Evolutionary conservation across 2,888 invertebrate genomes (phyloP), one percentile per base, ranked within the genome.

Genomic region (Chesias legatella): DNA sequence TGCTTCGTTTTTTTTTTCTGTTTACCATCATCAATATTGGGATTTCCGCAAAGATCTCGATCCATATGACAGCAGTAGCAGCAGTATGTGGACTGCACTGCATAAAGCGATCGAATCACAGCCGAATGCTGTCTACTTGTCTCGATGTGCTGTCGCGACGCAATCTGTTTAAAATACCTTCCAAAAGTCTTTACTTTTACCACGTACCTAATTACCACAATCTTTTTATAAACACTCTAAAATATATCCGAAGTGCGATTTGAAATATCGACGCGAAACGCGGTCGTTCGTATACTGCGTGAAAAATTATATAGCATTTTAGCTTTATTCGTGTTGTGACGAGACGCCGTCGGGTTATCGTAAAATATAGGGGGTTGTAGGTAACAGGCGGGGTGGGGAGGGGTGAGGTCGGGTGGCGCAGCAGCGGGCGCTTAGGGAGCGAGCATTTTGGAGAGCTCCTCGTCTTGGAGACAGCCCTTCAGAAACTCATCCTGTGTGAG

Each of bases 401-500:
- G 13, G 13, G 5, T 17, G 48, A 52, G 48, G 43, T 27, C 48
- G 48, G 53, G 48, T 35, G 42, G 37, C 36, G 34, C 40, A 30
- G 38, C 29, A 51, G 41, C 46, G 32, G 33, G 33, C 51, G 63
- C 79, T 94, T 95, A 96, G 89, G 96, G 96, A 65, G 96, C 96
- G 73, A 97, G 90, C 96, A 97, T 96, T 86, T 97, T 97, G 50
- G 96, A 96, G 53, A 98, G 90, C 80, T 97, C 97, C 84, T 97
- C 97, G 75, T 98, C 98, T 82, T 98, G 97, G 74, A 98, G 93
- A 81, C 98, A 98, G 45, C 98, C 98, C 83, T 98, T 97, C 51
- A 98, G 92, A 88, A 98, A 98, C 90, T 99, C 99, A 58, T 98
- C 98, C 88, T 98, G 97, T 56, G 98, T 98, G 73, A 98, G 92